phyloP scores from a whole-genome alignment of 2,888 invertebrate species.

The Eremobia ochroleuca region DNA sequence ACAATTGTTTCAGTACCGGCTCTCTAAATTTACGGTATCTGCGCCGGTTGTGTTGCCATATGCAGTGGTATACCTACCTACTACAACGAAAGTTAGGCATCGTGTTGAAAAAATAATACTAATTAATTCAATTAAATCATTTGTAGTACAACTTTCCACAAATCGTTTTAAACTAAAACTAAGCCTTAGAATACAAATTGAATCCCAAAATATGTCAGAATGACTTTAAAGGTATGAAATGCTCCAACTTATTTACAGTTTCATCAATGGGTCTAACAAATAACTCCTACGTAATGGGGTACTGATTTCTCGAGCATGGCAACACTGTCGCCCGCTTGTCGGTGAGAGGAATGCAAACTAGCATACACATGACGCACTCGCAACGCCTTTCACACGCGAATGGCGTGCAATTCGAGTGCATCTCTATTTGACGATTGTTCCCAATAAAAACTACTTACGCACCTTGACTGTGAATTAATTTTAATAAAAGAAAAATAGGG shows the following conservation, averaged over 20 bases:
- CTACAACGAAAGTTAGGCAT: too few species aligned
- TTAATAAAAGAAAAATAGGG: neutral
- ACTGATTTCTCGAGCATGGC: constrained; percentile 30
- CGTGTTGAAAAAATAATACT: too few species aligned
- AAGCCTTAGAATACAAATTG: too few species aligned
- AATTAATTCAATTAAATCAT: too few species aligned
- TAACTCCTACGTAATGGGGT: neutral
- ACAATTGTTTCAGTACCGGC: constrained; percentile 81
- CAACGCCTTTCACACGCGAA: constrained; percentile 80
- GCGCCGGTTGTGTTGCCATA: constrained; percentile 42
- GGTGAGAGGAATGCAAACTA: constrained; percentile 87
- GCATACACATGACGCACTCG: constrained; percentile 58
- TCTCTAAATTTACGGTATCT: constrained; percentile 81
- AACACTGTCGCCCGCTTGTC: constrained; percentile 51
- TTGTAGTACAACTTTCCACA: too few species aligned
- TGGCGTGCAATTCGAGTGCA: constrained; percentile 67
- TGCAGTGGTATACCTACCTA: too few species aligned
- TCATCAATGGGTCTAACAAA: neutral
- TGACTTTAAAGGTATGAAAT: too few species aligned
- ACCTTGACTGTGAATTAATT: neutral
- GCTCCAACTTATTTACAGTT: neutral
- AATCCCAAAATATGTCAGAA: too few species aligned
- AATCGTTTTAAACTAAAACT: too few species aligned
- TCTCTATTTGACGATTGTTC: constrained; percentile 65
- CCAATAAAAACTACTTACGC: constrained; percentile 22